Evolutionary conservation across 2,888 invertebrate genomes (phyloP).

Genomic region (Volucella bombylans): DNA sequence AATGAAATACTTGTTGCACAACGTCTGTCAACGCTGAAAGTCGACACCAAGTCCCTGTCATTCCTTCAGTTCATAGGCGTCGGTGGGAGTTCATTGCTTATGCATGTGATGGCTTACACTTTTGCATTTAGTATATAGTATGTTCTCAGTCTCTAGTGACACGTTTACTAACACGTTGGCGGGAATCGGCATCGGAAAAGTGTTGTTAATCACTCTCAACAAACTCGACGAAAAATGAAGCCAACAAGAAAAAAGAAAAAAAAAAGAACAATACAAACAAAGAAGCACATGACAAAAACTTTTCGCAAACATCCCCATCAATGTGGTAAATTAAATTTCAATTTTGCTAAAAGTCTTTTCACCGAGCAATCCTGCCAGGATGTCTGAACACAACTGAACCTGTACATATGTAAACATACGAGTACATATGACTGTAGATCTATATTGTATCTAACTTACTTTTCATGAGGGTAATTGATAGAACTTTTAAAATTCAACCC

Average conservation of each 20-base stretch:
- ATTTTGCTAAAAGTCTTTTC: constrained; percentile 61
- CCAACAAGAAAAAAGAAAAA: background rate
- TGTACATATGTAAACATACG: no score
- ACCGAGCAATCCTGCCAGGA: constrained; percentile 1
- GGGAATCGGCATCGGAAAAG: constrained; percentile 1
- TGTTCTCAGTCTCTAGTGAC: constrained; percentile 35
- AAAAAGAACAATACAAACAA: constrained; percentile 16
- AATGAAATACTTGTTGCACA: constrained; percentile 16
- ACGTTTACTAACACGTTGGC: constrained; percentile 17
- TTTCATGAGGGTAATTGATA: constrained; percentile 29
- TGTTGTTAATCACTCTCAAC: constrained; percentile 49
- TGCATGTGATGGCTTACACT: constrained; percentile 40
- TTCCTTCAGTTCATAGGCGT: background rate
- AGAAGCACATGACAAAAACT: constrained; percentile 59
- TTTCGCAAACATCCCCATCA: constrained; percentile 57
- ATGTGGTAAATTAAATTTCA: constrained; percentile 68
- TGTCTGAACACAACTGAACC: constrained; percentile 19
- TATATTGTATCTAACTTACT: constrained; percentile 32
- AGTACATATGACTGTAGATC: no score
- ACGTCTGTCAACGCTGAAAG: constrained; percentile 15
- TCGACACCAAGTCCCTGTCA: constrained; percentile 4
- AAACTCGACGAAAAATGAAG: constrained; percentile 13
- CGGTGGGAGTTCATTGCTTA: constrained; percentile 37
- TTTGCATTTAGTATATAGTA: constrained; percentile 61
- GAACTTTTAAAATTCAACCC: constrained; percentile 40